Conservation (phyloP, 2,888 invertebrate genomes). For the Trachelus tabidus region DNA sequence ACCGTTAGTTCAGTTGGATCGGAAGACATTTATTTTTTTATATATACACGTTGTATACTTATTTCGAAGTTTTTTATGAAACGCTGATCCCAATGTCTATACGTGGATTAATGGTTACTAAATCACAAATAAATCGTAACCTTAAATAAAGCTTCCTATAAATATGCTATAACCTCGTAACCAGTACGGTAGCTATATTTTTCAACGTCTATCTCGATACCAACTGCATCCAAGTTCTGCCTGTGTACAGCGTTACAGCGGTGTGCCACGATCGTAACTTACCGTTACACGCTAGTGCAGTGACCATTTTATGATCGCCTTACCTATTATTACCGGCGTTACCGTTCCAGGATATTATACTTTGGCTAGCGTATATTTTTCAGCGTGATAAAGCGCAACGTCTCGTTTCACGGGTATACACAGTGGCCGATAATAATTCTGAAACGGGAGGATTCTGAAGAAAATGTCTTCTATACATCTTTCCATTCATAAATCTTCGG, state of each 20-base stretch:
- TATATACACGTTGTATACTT: background rate
- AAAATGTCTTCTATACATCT: background rate
- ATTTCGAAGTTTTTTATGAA: background rate
- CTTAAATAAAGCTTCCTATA: background rate
- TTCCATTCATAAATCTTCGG: background rate
- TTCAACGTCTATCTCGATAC: background rate
- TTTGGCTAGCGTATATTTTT: constrained; percentile 28
- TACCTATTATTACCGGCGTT: constrained; percentile 35
- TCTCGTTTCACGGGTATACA: background rate
- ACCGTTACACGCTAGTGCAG: constrained; percentile 31
- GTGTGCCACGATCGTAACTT: constrained; percentile 32
- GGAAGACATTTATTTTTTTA: background rate
- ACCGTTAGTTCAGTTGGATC: background rate
- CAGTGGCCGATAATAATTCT: constrained; percentile 21
- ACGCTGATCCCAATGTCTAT: background rate
- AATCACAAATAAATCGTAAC: background rate
- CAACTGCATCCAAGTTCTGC: background rate
- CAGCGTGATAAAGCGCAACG: constrained; percentile 7
- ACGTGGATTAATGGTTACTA: background rate
- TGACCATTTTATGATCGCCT: constrained; percentile 45
- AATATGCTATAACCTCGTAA: background rate
- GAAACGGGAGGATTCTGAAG: background rate
- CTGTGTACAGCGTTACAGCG: background rate
- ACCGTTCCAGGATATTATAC: constrained; percentile 35
- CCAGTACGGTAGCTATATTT: background rate